These are phyloP conservation scores for Leuctra nigra DNA, from an alignment of 2,888 invertebrate species.

Conservation along the genomic window DNA sequence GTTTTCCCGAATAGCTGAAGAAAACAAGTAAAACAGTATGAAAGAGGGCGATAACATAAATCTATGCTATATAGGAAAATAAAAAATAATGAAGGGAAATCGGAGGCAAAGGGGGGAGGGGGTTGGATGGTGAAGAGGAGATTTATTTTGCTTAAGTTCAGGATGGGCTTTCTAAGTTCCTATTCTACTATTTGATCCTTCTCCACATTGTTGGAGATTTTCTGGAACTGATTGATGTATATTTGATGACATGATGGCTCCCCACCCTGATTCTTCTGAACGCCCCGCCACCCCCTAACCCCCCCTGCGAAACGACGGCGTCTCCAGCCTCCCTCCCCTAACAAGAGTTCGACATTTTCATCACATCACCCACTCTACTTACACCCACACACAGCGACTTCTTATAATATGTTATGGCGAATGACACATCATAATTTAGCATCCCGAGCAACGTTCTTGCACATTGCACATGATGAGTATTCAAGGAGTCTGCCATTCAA, in stretches of 20 bases:
- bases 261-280: neutral
- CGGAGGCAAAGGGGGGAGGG: no score
- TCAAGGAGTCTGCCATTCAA: no score
- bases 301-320: neutral
- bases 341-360: neutral
- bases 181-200: slow-evolving; percentile 14
- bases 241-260: slow-evolving; percentile 20
- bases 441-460: no score
- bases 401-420: neutral
- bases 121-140: no score
- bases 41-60: neutral
- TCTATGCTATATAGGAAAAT: neutral
- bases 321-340: neutral
- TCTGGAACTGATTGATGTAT: slow-evolving; percentile 22
- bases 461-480: no score
- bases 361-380: no score
- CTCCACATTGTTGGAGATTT: slow-evolving; percentile 20
- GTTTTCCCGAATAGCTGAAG: neutral
- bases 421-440: no score
- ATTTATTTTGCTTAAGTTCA: neutral
- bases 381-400: neutral
- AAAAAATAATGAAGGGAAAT: slow-evolving; percentile 13
- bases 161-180: slow-evolving; percentile 3
- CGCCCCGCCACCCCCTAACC: neutral
- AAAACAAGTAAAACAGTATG: neutral